phyloP scores from a whole-genome alignment of 35 echinoderm and acorn worm genomes.

The Diadema setosum region DNA sequence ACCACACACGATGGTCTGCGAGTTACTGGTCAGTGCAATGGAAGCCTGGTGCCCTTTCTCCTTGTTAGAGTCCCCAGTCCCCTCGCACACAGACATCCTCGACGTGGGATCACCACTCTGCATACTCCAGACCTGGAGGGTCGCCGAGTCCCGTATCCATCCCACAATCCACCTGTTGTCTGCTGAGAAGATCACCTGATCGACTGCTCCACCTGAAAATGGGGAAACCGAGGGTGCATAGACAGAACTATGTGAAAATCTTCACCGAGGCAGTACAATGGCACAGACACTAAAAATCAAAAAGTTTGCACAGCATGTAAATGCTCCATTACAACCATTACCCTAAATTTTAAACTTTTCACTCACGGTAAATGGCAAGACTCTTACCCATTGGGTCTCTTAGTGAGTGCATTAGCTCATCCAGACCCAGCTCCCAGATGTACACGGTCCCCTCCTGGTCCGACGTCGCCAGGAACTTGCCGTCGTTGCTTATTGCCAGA shows the following conservation, averaged over 20 bases:
- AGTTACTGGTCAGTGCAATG: background rate
- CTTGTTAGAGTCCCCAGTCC: background rate
- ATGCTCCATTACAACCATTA: too few species aligned
- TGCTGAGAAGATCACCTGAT: conserved; percentile 37
- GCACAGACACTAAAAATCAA: too few species aligned
- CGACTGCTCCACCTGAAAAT: conserved; percentile 13
- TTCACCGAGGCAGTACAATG: too few species aligned
- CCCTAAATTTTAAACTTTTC: too few species aligned
- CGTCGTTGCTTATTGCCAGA: conserved; percentile 44
- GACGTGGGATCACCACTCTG: conserved; percentile 53
- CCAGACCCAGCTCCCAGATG: conserved; percentile 77
- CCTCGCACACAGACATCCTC: background rate
- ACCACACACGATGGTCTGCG: background rate
- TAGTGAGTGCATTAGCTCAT: conserved; percentile 53
- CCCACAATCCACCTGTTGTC: conserved; percentile 54
- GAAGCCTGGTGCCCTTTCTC: background rate
- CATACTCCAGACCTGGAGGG: conserved; percentile 64
- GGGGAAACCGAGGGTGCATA: too few species aligned
- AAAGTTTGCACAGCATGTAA: too few species aligned
- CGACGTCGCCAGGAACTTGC: conserved; percentile 59
- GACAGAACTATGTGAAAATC: too few species aligned
- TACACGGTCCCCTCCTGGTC: conserved; percentile 69
- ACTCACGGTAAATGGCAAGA: too few species aligned
- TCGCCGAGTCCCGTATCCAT: background rate
- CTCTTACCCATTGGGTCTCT: conserved; percentile 24